phyloP scores from a whole-genome alignment of 2,888 invertebrate species.

The Idaea straminata region DNA sequence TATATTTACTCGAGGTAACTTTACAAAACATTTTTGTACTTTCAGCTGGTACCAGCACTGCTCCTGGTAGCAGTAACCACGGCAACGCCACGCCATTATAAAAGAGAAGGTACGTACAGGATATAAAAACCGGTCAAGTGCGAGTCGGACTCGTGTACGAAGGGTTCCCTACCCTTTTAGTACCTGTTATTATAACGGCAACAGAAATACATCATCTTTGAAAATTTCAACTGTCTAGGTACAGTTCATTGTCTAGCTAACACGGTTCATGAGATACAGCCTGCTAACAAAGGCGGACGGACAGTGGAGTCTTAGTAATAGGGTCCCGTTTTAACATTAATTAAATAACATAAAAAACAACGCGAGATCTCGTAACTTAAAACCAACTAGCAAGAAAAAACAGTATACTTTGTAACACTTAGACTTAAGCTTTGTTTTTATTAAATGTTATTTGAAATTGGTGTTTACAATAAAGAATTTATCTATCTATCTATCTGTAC shows the following conservation, averaged over 20 bases:
- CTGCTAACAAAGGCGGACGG: no score
- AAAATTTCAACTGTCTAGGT: no score
- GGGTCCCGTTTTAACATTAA: background rate
- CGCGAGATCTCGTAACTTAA: background rate
- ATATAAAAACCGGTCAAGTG: background rate
- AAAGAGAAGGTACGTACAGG: conserved; percentile 58
- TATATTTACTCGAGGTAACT: background rate
- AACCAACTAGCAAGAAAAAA: background rate
- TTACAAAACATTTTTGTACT: conserved; percentile 23
- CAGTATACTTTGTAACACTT: no score
- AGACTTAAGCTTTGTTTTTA: no score
- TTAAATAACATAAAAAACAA: background rate
- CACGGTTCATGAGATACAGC: no score
- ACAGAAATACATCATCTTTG: no score
- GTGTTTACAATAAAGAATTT: no score
- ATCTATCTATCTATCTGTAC: background rate
- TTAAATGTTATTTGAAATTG: no score
- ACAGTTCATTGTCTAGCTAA: no score
- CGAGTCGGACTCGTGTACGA: background rate
- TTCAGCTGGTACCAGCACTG: conserved; percentile 56
- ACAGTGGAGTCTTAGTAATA: no score
- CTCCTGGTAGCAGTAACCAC: conserved; percentile 43
- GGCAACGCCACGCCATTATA: conserved; percentile 53
- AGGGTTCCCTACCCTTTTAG: no score
- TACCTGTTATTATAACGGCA: no score